These are phyloP conservation scores for Escarpia spicata DNA, from an alignment of 2,888 invertebrate genomes.

Conservation along the genomic window DNA sequence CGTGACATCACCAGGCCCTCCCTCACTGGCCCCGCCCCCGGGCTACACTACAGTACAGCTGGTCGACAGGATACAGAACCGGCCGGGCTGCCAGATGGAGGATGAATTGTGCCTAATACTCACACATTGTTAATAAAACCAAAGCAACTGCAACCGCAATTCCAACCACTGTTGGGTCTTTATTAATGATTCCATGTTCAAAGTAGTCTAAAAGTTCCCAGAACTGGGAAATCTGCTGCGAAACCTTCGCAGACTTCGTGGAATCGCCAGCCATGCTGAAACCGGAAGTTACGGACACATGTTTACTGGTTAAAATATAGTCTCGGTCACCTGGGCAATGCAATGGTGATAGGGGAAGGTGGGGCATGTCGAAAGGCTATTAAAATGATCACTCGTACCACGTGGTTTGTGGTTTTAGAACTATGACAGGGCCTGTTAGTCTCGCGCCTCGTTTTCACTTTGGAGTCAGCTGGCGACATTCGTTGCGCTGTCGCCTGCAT, in stretches of 20 bases:
- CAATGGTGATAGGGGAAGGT: too few relatives aligned
- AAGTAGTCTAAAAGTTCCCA: background rate
- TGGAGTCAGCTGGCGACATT: too few relatives aligned
- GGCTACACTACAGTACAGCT: background rate
- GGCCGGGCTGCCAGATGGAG: background rate
- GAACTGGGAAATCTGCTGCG: background rate
- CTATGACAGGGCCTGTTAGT: too few relatives aligned
- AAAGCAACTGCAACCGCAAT: background rate
- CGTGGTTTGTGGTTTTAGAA: too few relatives aligned
- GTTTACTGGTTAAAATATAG: background rate
- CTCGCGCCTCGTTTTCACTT: too few relatives aligned
- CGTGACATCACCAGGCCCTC: too few relatives aligned
- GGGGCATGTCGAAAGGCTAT: too few relatives aligned
- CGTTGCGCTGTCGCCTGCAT: too few relatives aligned
- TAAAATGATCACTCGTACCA: too few relatives aligned
- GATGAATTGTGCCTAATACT: background rate
- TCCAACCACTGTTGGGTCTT: background rate
- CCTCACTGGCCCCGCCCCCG: too few relatives aligned
- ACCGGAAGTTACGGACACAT: background rate
- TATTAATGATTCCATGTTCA: background rate
- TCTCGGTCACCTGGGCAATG: background rate
- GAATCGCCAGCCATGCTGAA: background rate
- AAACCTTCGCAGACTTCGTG: background rate
- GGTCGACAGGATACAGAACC: background rate
- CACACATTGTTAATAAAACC: background rate